Conservation (phyloP, 2,797 vertebrate species). For the Hemitrygon akajei region DNA sequence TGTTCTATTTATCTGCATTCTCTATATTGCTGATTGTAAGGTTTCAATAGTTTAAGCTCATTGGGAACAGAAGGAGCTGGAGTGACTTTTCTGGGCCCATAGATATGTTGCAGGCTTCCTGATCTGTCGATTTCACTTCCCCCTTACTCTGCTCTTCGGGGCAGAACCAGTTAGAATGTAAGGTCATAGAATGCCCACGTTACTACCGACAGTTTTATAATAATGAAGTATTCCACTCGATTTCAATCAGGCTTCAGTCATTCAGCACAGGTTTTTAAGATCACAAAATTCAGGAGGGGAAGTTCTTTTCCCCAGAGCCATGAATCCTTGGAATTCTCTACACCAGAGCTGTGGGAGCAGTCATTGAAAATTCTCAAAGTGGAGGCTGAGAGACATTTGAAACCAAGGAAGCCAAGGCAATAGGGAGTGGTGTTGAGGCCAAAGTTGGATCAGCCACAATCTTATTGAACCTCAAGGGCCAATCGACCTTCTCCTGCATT, state of each 20-base stretch:
- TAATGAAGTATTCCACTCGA: background rate
- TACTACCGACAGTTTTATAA: background rate
- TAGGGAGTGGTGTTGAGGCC: no score
- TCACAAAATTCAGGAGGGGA: background rate
- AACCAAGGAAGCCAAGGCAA: no score
- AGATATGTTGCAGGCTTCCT: background rate
- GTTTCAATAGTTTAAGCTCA: background rate
- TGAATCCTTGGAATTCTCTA: background rate
- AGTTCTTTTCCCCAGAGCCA: background rate
- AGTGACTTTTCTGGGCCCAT: background rate
- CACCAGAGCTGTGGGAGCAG: no score
- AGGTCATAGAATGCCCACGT: background rate
- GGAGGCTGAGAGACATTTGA: no score
- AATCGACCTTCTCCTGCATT: no score
- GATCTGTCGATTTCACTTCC: background rate
- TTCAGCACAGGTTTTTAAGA: background rate
- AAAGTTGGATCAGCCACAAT: no score
- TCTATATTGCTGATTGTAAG: background rate
- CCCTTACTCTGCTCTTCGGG: background rate
- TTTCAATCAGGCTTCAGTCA: background rate
- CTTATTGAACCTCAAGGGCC: no score
- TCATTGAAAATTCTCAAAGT: no score
- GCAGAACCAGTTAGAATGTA: background rate
- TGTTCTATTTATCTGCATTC: no score
- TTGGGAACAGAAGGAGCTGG: background rate